Conservation (phyloP, 2,888 invertebrate species). For the Standfussiana lucernea region DNA sequence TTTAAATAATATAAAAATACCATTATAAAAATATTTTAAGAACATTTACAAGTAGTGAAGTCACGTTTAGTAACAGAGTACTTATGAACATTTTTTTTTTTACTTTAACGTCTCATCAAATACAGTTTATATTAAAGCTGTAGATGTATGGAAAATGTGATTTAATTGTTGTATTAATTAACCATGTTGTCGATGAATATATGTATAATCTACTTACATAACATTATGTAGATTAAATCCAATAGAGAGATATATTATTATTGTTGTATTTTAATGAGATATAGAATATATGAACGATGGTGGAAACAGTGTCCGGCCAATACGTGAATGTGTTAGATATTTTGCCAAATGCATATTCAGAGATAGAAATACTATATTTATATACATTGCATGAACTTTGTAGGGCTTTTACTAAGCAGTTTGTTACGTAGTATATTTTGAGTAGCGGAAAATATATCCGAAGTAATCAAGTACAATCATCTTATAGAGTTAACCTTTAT, state of each 20-base stretch:
- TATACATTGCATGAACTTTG: constrained; percentile 81
- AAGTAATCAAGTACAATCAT: constrained; percentile 86
- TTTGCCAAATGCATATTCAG: constrained; percentile 83
- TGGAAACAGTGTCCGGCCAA: constrained; percentile 88
- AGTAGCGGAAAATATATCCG: constrained; percentile 76
- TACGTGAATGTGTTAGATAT: constrained; percentile 84
- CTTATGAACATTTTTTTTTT: constrained; percentile 81
- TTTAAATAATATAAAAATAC: constrained; percentile 75
- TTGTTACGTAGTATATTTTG: constrained; percentile 73
- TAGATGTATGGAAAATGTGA: constrained; percentile 87
- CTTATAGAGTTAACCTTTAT: constrained; percentile 75
- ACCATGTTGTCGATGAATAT: constrained; percentile 85
- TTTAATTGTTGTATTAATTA: constrained; percentile 89
- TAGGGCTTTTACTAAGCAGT: constrained; percentile 79
- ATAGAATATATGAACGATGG: constrained; percentile 83
- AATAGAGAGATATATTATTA: constrained; percentile 87
- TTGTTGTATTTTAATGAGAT: constrained; percentile 88
- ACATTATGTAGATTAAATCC: constrained; percentile 86
- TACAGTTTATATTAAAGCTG: constrained; percentile 79
- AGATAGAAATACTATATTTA: constrained; percentile 75
- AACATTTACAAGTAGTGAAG: constrained; percentile 87
- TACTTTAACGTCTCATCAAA: constrained; percentile 78
- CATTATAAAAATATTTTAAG: constrained; percentile 87
- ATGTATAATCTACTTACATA: constrained; percentile 84
- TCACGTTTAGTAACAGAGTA: constrained; percentile 84